Evolutionary conservation across 2,888 invertebrate species (phyloP).

Genomic region (Phortica magna): DNA sequence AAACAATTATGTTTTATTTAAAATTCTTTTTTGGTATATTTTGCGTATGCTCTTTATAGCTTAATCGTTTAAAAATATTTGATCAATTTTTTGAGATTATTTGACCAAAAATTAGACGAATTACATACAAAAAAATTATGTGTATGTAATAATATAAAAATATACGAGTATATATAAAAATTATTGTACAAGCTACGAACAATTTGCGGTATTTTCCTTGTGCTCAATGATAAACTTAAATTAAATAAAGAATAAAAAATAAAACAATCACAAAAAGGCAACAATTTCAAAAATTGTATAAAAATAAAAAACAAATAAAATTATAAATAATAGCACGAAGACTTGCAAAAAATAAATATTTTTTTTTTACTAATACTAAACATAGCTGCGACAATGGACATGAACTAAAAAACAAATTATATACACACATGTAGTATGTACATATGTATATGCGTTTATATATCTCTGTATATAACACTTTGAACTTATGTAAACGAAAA

Average conservation of each 20-base stretch:
- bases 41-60: not conserved
- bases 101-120: not conserved
- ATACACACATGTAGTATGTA: not conserved
- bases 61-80: not conserved
- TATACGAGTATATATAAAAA: slow-evolving; percentile 13
- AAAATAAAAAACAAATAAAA: not conserved
- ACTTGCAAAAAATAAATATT: not conserved
- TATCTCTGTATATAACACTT: not conserved
- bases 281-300: slow-evolving; percentile 10
- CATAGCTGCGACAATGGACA: not conserved
- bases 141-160: not conserved
- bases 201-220: not conserved
- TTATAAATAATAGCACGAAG: not conserved
- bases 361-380: slow-evolving; percentile 9
- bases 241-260: not conserved
- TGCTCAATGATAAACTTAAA: not conserved
- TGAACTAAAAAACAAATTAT: not conserved
- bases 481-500: not conserved
- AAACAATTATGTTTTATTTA: not conserved
- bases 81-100: not conserved
- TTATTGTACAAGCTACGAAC: slow-evolving; percentile 8
- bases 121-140: not conserved
- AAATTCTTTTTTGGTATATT: not conserved
- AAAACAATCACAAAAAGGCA: slow-evolving; percentile 19
- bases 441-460: not conserved